These are phyloP conservation scores for Dendrophyllia cribrosa DNA, from an alignment of 64 coral and sea anemone species.

Conservation along the genomic window DNA sequence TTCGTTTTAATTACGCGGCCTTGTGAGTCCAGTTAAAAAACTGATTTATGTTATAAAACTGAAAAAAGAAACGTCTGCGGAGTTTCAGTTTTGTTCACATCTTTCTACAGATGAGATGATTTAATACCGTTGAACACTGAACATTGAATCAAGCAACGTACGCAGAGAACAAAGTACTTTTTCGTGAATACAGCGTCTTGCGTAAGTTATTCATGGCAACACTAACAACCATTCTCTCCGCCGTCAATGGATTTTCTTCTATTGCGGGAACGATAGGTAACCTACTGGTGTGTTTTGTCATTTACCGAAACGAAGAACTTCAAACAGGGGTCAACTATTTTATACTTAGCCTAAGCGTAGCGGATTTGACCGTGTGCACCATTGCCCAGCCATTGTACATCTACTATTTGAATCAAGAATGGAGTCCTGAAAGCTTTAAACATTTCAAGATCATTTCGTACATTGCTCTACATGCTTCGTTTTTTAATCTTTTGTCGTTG, in stretches of 20 bases:
- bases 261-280: constrained; percentile 88
- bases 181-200: too few relatives aligned
- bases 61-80: neutral
- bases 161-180: too few relatives aligned
- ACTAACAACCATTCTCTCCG: neutral
- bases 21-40: neutral
- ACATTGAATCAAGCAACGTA: too few relatives aligned
- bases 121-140: too few relatives aligned
- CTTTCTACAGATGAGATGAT: too few relatives aligned
- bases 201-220: neutral
- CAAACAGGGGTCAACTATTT: constrained; percentile 86
- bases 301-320: constrained; percentile 69
- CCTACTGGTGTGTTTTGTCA: constrained; percentile 83
- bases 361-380: constrained; percentile 87
- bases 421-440: constrained; percentile 6
- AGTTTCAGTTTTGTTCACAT: too few relatives aligned
- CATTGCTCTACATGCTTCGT: constrained; percentile 30
- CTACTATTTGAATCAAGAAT: constrained; percentile 68
- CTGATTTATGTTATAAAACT: neutral
- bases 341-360: constrained; percentile 87
- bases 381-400: constrained; percentile 94
- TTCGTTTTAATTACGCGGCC: neutral
- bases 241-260: constrained; percentile 81
- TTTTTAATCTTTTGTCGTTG: constrained; percentile 6
- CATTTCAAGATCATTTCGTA: constrained; percentile 86